Base-by-base conservation (phyloP, 2,888 invertebrate genomes). In the Ormyrus nitidulus region DNA sequence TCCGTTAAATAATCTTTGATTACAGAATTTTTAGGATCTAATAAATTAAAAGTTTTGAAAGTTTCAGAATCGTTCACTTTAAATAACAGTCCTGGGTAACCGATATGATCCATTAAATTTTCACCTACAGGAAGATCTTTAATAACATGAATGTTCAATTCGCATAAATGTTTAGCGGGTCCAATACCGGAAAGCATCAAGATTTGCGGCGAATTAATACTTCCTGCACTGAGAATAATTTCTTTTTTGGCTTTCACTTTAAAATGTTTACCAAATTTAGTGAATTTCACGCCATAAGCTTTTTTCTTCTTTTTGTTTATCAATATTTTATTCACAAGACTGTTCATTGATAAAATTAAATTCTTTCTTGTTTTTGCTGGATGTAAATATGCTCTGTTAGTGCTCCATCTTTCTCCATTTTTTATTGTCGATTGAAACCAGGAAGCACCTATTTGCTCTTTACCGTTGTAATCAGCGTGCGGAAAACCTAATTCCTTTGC, bases 151-250 rank as follows among this genome's bases (percentile, higher is more conserved):
- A 94, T 93, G 62, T 92, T 92, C 79, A 93, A 86, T 1, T 92
- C 89, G 79, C 92, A 91, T 69, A 95, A 90, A 85, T 94, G 93
- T 49, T 91, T 90, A 80, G 89, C 92, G 0, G 94, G 94, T 2
- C 95, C 95, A 7, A 96, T 92, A 5, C 96, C 96, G 3, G 96
- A 96, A 19, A 96, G 89, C 94, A 96, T 94, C n/a, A 97, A 90
- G 6, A 97, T 87, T 87, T 96, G 95, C 0, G 96, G 95, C 6
- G 95, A 93, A 89, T 95, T 95, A 48, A 96, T 93, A 5, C 95
- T 93, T 6, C 96, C 96, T 0, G 95, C 95, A 59, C 94, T 93
- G 56, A 96, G 83, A 77, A 97, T 95, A 0, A 96, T 93, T 90
- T 95, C 95, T 85, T 93, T 95, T 64, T 91, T 92, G 1, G 94